Evolutionary conservation across 2,888 invertebrate species (phyloP).

Genomic region (Agriotes lineatus): DNA sequence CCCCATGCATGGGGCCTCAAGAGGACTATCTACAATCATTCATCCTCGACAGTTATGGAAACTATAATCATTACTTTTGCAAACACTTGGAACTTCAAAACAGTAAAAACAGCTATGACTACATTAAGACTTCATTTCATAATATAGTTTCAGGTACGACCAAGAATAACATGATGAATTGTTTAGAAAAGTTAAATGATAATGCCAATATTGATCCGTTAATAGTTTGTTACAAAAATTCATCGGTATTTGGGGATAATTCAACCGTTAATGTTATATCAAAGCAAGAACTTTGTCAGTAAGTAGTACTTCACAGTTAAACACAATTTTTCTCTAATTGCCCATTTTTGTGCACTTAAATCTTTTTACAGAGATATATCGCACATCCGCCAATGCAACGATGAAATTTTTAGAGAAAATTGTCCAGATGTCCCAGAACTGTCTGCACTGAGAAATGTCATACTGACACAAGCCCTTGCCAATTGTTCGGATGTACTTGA

Average conservation of each 20-base stretch:
- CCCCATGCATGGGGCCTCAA: conserved; percentile 24
- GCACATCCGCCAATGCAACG: conserved; percentile 18
- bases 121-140: too few species aligned
- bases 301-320: conserved; percentile 1
- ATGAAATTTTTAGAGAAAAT: conserved; percentile 15
- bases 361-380: conserved; percentile 8
- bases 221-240: conserved; percentile 17
- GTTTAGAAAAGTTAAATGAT: background rate
- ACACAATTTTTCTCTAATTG: too few species aligned
- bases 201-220: conserved; percentile 1
- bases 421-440: conserved; percentile 7
- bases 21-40: conserved; percentile 30
- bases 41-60: conserved; percentile 25
- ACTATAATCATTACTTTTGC: conserved; percentile 30
- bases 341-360: too few species aligned
- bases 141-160: background rate
- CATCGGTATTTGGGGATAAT: conserved; percentile 25
- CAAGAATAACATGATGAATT: background rate
- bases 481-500: conserved; percentile 19
- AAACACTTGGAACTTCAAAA: background rate
- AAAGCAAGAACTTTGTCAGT: conserved; percentile 21
- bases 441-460: background rate
- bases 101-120: too few species aligned
- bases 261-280: background rate
- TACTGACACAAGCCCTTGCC: conserved; percentile 7